phyloP scores from a whole-genome alignment of 2,113 vertebrate species.

The Ibidorhyncha struthersii region DNA sequence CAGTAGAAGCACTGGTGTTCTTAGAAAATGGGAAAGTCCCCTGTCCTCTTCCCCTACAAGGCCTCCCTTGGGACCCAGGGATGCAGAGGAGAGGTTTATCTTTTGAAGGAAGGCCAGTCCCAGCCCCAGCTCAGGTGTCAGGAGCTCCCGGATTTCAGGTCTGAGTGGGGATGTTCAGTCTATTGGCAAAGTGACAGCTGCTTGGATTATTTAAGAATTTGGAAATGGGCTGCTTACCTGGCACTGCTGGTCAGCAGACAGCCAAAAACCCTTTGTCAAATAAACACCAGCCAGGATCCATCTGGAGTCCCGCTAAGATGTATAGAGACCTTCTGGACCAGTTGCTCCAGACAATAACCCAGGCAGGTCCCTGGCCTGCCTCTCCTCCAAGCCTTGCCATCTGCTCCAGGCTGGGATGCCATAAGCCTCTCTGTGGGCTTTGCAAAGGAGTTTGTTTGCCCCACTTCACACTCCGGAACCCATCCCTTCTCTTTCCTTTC shows the following conservation, averaged over 20 bases:
- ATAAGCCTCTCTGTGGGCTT: not conserved
- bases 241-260: not conserved
- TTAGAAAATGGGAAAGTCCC: not conserved
- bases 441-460: not conserved
- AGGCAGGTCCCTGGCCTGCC: not conserved
- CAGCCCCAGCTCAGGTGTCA: not conserved
- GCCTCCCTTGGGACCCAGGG: not conserved
- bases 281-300: not conserved
- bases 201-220: not conserved
- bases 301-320: not conserved
- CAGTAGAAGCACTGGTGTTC: rapidly evolving
- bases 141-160: not conserved
- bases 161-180: not conserved
- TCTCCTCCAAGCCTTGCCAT: not conserved
- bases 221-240: not conserved
- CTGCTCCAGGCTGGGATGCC: not conserved
- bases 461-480: not conserved
- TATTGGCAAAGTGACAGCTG: not conserved
- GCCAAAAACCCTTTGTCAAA: not conserved
- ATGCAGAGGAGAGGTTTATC: not conserved
- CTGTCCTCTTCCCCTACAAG: not conserved
- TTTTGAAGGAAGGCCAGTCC: not conserved
- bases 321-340: not conserved
- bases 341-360: not conserved
- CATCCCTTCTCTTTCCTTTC: not conserved